A percentile compares a stretch with the other conserved stretches of the same genome.
These are phyloP conservation scores for Calliopum simillimum DNA, from an alignment of 2,888 invertebrate species.

Conservation along the genomic window DNA sequence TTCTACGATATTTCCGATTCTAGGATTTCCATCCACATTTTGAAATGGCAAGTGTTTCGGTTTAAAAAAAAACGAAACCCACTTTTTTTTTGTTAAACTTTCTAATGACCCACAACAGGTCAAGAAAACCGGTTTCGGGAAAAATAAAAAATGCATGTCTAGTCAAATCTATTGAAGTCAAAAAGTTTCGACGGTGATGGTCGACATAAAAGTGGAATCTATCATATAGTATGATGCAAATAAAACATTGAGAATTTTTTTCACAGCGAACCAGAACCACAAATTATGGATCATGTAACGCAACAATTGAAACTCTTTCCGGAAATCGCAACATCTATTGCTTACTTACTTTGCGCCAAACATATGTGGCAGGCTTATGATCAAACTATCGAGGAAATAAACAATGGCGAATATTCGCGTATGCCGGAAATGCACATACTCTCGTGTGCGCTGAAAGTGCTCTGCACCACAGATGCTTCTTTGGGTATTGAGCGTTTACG, in stretches of 20 bases:
- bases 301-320: slow-evolving; percentile 93
- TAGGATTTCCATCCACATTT: too few relatives aligned
- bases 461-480: slow-evolving; percentile 79
- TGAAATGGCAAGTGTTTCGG: too few relatives aligned
- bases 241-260: slow-evolving; percentile 35
- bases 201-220: too few relatives aligned
- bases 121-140: too few relatives aligned
- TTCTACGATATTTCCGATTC: too few relatives aligned
- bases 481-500: slow-evolving; percentile 85
- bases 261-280: slow-evolving; percentile 81
- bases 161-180: too few relatives aligned
- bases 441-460: slow-evolving; percentile 89
- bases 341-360: slow-evolving; percentile 77
- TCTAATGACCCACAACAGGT: too few relatives aligned
- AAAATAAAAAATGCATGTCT: too few relatives aligned
- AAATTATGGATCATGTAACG: slow-evolving; percentile 91
- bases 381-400: slow-evolving; percentile 80
- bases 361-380: slow-evolving; percentile 79
- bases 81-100: too few relatives aligned
- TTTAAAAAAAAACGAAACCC: too few relatives aligned
- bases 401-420: slow-evolving; percentile 79
- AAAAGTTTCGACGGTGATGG: too few relatives aligned
- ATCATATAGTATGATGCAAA: too few relatives aligned
- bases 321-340: slow-evolving; percentile 81
- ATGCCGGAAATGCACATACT: slow-evolving; percentile 87